Conservation (phyloP, 2,113 vertebrate species). For the Coptodon bakossiorum region DNA sequence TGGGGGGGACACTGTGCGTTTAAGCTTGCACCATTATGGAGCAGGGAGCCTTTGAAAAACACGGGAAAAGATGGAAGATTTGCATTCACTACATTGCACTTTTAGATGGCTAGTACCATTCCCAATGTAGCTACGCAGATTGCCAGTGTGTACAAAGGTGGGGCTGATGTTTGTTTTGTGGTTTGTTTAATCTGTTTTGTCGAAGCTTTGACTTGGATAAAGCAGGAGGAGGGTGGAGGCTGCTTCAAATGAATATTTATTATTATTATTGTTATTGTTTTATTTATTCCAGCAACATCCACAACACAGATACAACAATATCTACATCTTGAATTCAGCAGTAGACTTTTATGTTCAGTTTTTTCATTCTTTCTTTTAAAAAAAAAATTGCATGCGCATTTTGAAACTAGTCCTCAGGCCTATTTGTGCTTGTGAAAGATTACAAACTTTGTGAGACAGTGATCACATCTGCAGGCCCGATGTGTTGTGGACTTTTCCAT, state of each 20-base stretch:
- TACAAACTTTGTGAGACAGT: slow-evolving; percentile 44
- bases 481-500: not conserved
- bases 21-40: slow-evolving; percentile 33
- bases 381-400: not conserved
- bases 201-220: not conserved
- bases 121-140: not conserved
- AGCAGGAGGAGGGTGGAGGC: slow-evolving; percentile 31
- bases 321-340: not conserved
- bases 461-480: slow-evolving; percentile 9
- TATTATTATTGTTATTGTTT: not conserved
- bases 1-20: not conserved
- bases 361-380: not conserved
- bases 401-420: not conserved
- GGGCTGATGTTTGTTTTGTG: not conserved
- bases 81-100: slow-evolving; percentile 23
- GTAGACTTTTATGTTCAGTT: not conserved
- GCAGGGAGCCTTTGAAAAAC: not conserved
- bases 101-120: not conserved
- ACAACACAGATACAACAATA: not conserved
- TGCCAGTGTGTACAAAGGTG: not conserved
- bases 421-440: not conserved
- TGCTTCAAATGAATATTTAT: not conserved
- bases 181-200: not conserved
- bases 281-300: not conserved
- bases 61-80: not conserved